Percentiles rank a stretch among this genome's conserved stretches.
phyloP scores from a whole-genome alignment of 2,113 vertebrate species.

The Grammomys surdaster region DNA sequence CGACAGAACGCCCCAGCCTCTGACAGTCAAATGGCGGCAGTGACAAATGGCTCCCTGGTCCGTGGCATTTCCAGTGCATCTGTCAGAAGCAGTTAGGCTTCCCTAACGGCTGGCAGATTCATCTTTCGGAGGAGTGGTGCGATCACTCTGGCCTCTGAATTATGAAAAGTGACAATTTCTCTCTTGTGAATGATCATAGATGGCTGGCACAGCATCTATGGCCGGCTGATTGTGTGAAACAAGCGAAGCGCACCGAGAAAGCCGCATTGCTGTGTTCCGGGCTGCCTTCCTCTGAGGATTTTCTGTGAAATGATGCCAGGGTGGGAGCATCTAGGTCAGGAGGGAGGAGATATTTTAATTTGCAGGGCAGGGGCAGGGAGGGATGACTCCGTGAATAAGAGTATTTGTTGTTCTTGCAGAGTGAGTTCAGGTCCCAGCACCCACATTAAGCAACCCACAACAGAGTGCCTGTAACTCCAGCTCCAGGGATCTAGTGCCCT shows the following conservation, averaged over 20 bases:
- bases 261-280: neutral
- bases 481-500: neutral
- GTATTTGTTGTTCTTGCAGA: neutral
- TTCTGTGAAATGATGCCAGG: neutral
- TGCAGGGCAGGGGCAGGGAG: neutral
- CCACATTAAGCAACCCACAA: neutral
- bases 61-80: neutral
- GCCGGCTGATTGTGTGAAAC: slow-evolving; percentile 47
- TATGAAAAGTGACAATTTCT: slow-evolving; percentile 62
- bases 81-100: slow-evolving; percentile 62
- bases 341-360: too few relatives aligned
- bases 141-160: slow-evolving; percentile 46
- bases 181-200: slow-evolving; percentile 42
- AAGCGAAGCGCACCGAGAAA: neutral
- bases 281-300: neutral
- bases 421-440: neutral
- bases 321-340: neutral
- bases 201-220: neutral
- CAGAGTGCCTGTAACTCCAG: too few relatives aligned
- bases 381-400: neutral
- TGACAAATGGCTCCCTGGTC: slow-evolving; percentile 61
- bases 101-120: slow-evolving; percentile 7
- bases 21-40: slow-evolving; percentile 24
- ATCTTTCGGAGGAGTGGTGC: neutral
- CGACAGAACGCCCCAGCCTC: neutral